Conservation (phyloP, 2,113 vertebrate genomes). For the Vulpes vulpes region DNA sequence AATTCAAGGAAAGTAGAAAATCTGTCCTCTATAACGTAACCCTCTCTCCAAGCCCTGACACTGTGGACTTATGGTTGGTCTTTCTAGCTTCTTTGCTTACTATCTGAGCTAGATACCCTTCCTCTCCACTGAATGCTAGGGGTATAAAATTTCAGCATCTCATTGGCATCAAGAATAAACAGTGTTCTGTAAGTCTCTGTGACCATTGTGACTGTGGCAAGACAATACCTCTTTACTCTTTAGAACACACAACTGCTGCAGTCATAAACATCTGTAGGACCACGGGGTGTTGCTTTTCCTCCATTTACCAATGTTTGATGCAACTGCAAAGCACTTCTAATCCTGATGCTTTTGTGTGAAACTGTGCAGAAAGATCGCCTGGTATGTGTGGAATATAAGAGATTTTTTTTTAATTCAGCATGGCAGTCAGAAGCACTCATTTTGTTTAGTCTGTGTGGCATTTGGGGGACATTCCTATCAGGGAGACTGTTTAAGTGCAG, state of each 20-base stretch:
- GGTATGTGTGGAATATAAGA: neutral
- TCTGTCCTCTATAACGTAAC: neutral
- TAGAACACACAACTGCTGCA: neutral
- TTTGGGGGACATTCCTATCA: conserved; percentile 38
- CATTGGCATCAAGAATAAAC: conserved; percentile 2
- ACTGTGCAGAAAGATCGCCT: conserved; percentile 62
- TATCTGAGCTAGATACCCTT: neutral
- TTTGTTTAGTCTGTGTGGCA: conserved; percentile 72
- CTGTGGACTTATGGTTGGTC: neutral
- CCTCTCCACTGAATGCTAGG: neutral
- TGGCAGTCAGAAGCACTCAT: conserved; percentile 56
- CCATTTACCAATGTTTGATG: conserved; percentile 47
- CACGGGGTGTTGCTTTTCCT: neutral
- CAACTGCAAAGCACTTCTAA: conserved; percentile 11
- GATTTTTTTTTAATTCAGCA: conserved; percentile 49
- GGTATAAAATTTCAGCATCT: neutral
- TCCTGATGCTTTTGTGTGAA: conserved; percentile 52
- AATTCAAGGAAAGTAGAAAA: neutral
- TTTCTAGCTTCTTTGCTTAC: neutral
- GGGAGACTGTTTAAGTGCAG: conserved; percentile 53
- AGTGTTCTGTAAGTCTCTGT: neutral
- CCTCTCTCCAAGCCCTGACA: neutral
- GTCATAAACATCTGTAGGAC: conserved; percentile 15
- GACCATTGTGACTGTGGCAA: neutral
- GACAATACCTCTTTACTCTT: neutral